Conservation (phyloP, 1,140 invertebrate species). For the Lepidotrigona ventralis region DNA sequence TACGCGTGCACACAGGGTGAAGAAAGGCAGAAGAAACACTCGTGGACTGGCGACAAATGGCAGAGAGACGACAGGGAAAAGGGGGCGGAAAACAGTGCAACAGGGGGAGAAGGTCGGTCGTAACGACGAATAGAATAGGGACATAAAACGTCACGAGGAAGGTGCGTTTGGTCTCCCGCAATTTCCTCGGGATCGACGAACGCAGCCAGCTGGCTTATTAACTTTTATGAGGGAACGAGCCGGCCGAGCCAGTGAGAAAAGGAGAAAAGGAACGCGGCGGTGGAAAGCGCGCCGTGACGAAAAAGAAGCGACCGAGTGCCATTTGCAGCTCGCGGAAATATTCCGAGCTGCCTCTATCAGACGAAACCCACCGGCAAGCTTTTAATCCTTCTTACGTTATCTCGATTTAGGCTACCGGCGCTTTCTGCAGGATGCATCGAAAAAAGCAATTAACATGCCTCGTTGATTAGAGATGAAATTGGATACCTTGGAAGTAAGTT, state of each 20-base stretch:
- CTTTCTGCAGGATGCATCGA: too few relatives aligned
- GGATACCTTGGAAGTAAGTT: too few relatives aligned
- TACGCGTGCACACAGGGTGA: neutral
- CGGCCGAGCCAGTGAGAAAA: constrained; percentile 29
- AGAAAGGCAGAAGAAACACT: constrained; percentile 17
- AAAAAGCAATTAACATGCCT: neutral
- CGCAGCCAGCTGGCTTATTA: constrained; percentile 52
- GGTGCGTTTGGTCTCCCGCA: constrained; percentile 50
- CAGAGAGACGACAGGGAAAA: neutral
- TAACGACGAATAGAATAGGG: constrained; percentile 52
- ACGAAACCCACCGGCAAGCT: neutral
- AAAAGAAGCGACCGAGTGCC: constrained; percentile 15
- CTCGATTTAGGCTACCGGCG: neutral
- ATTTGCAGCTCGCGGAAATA: constrained; percentile 34
- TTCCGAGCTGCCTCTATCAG: neutral
- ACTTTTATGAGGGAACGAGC: constrained; percentile 53
- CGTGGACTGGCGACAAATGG: neutral
- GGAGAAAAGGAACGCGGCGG: neutral
- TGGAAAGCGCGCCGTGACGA: neutral
- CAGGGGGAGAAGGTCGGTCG: constrained; percentile 33
- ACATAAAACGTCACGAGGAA: constrained; percentile 49
- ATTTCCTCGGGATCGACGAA: constrained; percentile 58
- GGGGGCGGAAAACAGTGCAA: neutral
- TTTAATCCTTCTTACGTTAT: constrained; percentile 8
- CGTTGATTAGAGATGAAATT: neutral